Base-by-base conservation (phyloP, 2,888 invertebrate species). In the Conus canariensis region DNA sequence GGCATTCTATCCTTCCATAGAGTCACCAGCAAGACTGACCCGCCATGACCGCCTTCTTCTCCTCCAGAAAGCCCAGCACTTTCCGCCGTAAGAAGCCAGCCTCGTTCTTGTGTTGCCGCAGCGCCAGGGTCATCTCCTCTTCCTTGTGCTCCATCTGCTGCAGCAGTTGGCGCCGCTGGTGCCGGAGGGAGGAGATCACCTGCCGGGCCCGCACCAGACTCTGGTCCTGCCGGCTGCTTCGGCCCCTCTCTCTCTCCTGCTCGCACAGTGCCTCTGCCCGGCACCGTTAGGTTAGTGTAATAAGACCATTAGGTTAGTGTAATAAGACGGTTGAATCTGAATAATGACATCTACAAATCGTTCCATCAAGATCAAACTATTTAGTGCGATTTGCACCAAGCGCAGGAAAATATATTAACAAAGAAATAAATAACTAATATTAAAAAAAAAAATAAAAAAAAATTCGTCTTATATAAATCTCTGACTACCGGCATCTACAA, bases 81-180 rank as follows among this genome's bases (percentile, higher is more conserved):
- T 89, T 89, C 74, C 77, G 56, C n/a, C 89, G 9, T 2, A 89
- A 59, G 60, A 85, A 89, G 14, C 74, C 85, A 1, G 89, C 85
- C 83, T 89, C 89, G 89, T 85, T 89, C 64, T 85, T 85, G 85
- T 89, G 89, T 7, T 70, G 56, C 70, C 85, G 67, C 12, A 89
- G 83, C 4, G 30, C 83, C 56, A n/a, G 58, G 19, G 77, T 85
- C 83, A 83, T 56, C 74, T 85, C 85, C 70, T 85, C 85, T 59
- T 89, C 85, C 85, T 85, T 85, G 25, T 67, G 80, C 88, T 89
- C 85, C 89, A 89, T 25, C 64, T 89, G 83, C 74, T 85, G 74
- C 58, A 67, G 89, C 16, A 85, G 16, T 19, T 77, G n/a, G 3
- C 83, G 85, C n/a, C 89, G 89, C 74, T 89, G 89, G 4, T 85